Percentiles rank a stretch among this genome's conserved stretches.
These are phyloP conservation scores for Macropodus opercularis DNA, from an alignment of 2,797 vertebrate genomes.

Conservation along the genomic window DNA sequence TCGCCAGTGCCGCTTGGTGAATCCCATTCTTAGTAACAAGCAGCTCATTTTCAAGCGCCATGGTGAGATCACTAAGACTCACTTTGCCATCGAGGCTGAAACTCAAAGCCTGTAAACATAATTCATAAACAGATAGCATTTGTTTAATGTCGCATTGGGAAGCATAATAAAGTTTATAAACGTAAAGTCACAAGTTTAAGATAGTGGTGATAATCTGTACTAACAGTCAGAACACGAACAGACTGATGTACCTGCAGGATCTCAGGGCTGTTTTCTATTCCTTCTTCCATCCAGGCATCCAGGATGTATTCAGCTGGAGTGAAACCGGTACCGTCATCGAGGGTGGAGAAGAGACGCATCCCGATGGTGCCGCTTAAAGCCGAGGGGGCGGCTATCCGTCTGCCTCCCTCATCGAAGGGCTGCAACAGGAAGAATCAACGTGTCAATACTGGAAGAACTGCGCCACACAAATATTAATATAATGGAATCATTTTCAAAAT, in stretches of 20 bases:
- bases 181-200: not conserved
- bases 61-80: conserved; percentile 88
- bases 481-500: not conserved
- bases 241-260: conserved; percentile 86
- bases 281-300: conserved; percentile 94
- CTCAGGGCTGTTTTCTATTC: conserved; percentile 91
- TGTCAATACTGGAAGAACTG: not conserved
- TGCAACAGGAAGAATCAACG: conserved; percentile 43
- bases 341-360: conserved; percentile 89
- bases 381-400: conserved; percentile 82
- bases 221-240: too few species aligned
- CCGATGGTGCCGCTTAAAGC: conserved; percentile 84
- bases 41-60: conserved; percentile 93
- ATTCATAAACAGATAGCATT: not conserved
- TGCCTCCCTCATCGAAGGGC: conserved; percentile 92
- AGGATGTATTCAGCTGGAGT: conserved; percentile 86
- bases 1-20: conserved; percentile 90
- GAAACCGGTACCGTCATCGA: conserved; percentile 92
- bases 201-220: not conserved
- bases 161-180: not conserved
- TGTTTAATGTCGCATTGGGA: not conserved
- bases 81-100: conserved; percentile 90
- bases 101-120: conserved; percentile 86
- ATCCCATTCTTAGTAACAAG: conserved; percentile 90
- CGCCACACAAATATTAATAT: not conserved